Base-by-base conservation (phyloP, 2,888 invertebrate species). In the Magallana nippona region DNA sequence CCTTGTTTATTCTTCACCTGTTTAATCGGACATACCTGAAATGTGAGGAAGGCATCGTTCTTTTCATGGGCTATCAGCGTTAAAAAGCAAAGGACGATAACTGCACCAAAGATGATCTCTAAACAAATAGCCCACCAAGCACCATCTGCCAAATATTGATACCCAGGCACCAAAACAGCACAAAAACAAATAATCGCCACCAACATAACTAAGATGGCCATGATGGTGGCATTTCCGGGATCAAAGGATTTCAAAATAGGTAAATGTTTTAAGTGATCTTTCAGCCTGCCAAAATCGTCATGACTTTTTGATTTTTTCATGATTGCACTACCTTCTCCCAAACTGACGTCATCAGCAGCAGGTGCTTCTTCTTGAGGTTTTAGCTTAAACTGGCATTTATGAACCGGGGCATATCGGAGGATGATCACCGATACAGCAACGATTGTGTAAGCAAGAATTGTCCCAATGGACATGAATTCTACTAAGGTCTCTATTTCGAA, bases 381-480 rank as follows among this genome's bases (percentile, higher is more conserved):
- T 17, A 93, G 90, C 87, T 93, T 90, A 86, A 93, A 93, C 87
- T 93, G 93, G 80, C 93, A 93, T 83, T 92, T 90, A 78, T 88
- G 87, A 11, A 92, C 92, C 0, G 93, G 93, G 78, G 96, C 95
- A 92, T 98, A 98, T 79, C 98, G 95, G 82, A 98, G 95, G 80
- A 98, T 96, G 83, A 98, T 97, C 10, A 98, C 97, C 86, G 97
- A 97, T 17, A 97, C 97, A 88, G 98, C 97, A 2, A 98, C 98
- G 87, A 98, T 97, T 1, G 98, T 98, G 93, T 98, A 98, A 0
- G 98, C 97, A 10, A 98, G 97, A 87, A 98, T 97, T 1, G 98
- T 98, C 92, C 98, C 98, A 1, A 98, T 98, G 1, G 98, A 98
- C 97, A 98, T 98, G 93, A 98, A 98, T 93, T 98, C 98, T 0